Evolutionary conservation across 2,113 vertebrate species (phyloP), one percentile per base, ranked within the genome.

Genomic region (Ramphastos sulfuratus): DNA sequence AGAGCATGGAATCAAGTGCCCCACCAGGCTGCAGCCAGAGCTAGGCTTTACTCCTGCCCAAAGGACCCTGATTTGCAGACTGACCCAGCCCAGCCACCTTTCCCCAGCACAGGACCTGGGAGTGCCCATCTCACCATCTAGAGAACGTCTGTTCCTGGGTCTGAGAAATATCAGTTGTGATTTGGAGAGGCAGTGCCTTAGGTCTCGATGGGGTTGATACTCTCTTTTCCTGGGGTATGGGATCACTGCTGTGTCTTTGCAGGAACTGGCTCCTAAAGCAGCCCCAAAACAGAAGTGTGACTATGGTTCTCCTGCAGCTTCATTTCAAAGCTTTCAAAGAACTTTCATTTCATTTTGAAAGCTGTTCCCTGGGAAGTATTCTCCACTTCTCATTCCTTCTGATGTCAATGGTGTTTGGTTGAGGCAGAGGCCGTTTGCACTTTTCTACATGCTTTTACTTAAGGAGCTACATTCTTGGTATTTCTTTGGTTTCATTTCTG

Each of bases 81-180:
- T 67, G 25, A 10, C 63, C 21, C 75, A 63, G 20, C 16, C 69
- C 48, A 33, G 21, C 25, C 7, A 2, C 7, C 9, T 12, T 12
- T 33, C 10, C 33, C 14, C 10, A 4, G 21, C 25, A 6, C 0
- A 0, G 30, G 27, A 15, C n/a, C 14, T 33, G 25, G 5, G 39
- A 52, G 31, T 24, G 11, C 8, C 35, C 5, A 1, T 56, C 63
- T 25, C 42, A 64, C 16, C 16, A 3, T 8, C 48, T 33, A 18
- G 54, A 72, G 71, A 78, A 81, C 2, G 0, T 21, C 44, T 37
- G 21, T 21, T 77, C 35, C 19, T 15, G 18, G 31, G 21, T 15
- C 42, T 48, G 54, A 48, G 71, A 52, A 46, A 25, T 25, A 12
- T 37, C 0, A 0, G 46, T 31, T 0, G 0, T 30, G 24, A 39